Evolutionary conservation across 2,888 invertebrate species (phyloP), one percentile per base, ranked within the genome.

Genomic region (Branchipolynoe longqiensis): DNA sequence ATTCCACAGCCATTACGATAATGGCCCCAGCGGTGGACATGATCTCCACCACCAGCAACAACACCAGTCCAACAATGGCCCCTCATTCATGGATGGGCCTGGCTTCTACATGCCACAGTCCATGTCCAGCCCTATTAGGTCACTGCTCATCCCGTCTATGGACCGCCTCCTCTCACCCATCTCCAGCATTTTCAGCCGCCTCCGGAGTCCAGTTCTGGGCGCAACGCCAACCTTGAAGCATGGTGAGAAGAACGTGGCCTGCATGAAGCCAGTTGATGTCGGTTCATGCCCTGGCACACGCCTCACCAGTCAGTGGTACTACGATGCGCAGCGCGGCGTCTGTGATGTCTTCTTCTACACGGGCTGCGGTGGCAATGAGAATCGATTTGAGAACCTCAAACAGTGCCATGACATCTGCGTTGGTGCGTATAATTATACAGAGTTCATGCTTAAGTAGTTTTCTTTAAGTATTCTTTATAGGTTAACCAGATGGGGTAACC

Each of bases 271-370:
- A 3, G 31, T 41, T 8, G 31, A 78, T 28, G 28, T 4, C 28
- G 78, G 78, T 0, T 25, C 28, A 14, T 78, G 78, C 25, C 2
- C 33, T 25, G 28, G 28, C 41, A 25, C 14, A 28, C 8, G 22
- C 0, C 14, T 41, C 48, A 0, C 48, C 14, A 28, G 31, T 22
- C 33, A 25, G 2, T 84, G 69, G 64, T 84, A 54, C 31, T 84
- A 69, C 36, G 62, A 84, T 33, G 33, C n/a, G 18, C 2, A 64
- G 40, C 28, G 22, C 18, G 62, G 73, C n/a, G 31, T 1, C 18
- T 84, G 84, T 25, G 41, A 40, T n/a, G 22, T 84, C 14, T 84
- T 84, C 84, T 84, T 33, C 69, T 69, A 84, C 69, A 48, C 33
- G 14, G 84, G 84, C 41, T 84, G 84, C 33, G 69, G 84, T 33